These are phyloP conservation scores for Brachirus orientalis DNA, from an alignment of 2,113 vertebrate species.

Conservation along the genomic window DNA sequence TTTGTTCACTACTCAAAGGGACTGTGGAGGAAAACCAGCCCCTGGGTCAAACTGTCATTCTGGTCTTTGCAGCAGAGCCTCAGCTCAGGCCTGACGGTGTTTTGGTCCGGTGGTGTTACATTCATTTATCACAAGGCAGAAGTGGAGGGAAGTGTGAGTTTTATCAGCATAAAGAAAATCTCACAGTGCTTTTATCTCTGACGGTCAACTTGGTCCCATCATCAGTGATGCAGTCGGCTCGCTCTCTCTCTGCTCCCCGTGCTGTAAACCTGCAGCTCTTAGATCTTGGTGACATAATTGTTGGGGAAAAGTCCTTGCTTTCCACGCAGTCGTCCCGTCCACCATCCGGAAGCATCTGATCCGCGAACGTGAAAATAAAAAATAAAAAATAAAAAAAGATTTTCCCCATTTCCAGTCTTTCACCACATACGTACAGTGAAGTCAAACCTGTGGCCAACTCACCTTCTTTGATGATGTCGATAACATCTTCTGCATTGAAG, in stretches of 20 bases:
- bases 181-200: no score
- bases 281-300: slow-evolving; percentile 97
- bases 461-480: slow-evolving; percentile 97
- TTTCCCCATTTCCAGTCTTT: no score
- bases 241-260: slow-evolving; percentile 13
- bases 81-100: slow-evolving; percentile 42
- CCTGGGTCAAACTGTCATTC: slow-evolving; percentile 62
- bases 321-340: slow-evolving; percentile 93
- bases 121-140: slow-evolving; percentile 49
- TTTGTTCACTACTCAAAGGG: slow-evolving; percentile 82
- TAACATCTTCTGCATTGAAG: slow-evolving; percentile 96
- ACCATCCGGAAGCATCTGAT: slow-evolving; percentile 95
- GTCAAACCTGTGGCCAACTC: no score
- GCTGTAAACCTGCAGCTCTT: slow-evolving; percentile 55
- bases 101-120: slow-evolving; percentile 47
- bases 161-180: no score
- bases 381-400: no score
- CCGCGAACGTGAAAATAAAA: no score
- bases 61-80: slow-evolving; percentile 52
- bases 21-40: slow-evolving; percentile 55
- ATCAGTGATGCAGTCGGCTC: slow-evolving; percentile 30
- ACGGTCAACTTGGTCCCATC: slow-evolving; percentile 13
- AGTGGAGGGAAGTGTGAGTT: no score
- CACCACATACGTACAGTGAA: no score
- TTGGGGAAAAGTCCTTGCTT: slow-evolving; percentile 98